phyloP scores from a whole-genome alignment of 2,113 vertebrate genomes.

The Corythaeola cristata region DNA sequence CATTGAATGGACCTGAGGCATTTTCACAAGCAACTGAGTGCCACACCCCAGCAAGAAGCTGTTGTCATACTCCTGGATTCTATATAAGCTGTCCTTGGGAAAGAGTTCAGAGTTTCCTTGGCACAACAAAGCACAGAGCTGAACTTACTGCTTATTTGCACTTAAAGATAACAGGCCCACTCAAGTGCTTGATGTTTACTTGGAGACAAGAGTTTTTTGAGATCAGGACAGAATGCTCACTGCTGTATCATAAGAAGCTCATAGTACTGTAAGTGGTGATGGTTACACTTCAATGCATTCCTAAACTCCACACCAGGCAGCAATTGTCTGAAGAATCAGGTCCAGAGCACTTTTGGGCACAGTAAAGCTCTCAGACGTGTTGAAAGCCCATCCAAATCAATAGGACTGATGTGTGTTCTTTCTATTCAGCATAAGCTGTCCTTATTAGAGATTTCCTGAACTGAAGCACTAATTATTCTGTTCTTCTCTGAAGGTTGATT shows the following conservation, averaged over 20 bases:
- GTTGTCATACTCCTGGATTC: neutral
- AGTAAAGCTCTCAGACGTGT: neutral
- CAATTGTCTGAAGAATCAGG: neutral
- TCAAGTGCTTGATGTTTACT: neutral
- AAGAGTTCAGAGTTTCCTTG: neutral
- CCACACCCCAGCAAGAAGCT: neutral
- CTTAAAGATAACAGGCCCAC: neutral
- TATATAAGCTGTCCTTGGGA: neutral
- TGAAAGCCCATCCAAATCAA: neutral
- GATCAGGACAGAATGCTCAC: neutral
- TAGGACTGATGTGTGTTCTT: neutral
- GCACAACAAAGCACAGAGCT: neutral
- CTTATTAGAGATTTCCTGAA: constrained; percentile 12
- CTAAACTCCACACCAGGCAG: neutral
- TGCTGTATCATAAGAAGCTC: neutral
- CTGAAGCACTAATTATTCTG: neutral
- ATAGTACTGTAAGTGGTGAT: neutral
- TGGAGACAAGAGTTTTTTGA: neutral
- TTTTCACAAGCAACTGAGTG: neutral
- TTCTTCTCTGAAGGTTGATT: neutral
- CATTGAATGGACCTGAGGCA: neutral
- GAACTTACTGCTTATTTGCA: neutral
- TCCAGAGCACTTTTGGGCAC: neutral
- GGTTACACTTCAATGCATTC: neutral
- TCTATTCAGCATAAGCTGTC: neutral